Percentiles rank a stretch among this genome's conserved stretches.
These are phyloP conservation scores for Boloria euphrosyne DNA, from an alignment of 2,888 invertebrate genomes.

Conservation along the genomic window DNA sequence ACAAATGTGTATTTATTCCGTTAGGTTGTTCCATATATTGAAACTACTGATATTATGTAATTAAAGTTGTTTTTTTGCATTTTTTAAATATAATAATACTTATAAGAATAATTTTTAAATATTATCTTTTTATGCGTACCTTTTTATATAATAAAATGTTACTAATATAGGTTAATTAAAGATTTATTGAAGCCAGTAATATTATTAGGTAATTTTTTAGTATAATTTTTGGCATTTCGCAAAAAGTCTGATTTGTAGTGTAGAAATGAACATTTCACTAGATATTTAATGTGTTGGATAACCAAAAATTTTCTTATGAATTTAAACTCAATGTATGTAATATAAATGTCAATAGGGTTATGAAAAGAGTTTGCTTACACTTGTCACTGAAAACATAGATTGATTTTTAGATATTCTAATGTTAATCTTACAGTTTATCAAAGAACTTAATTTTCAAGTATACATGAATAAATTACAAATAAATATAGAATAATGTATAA, in stretches of 20 bases:
- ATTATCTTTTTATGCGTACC: no score
- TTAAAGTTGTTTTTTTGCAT: neutral
- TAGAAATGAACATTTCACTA: constrained; percentile 1
- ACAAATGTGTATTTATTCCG: no score
- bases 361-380: no score
- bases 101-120: neutral
- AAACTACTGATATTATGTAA: no score
- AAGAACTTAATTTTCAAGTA: no score
- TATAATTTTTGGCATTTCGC: constrained; percentile 1
- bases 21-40: no score
- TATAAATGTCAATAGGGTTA: no score
- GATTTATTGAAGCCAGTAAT: constrained; percentile 6
- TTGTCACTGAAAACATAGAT: no score
- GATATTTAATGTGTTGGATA: neutral
- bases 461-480: no score
- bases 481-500: no score
- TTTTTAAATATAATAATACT: neutral
- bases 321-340: neutral
- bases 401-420: no score
- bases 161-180: constrained; percentile 1
- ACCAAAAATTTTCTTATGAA: neutral
- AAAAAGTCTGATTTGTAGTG: constrained; percentile 9
- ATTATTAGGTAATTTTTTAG: neutral
- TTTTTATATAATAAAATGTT: neutral
- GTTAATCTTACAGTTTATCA: no score